Evolutionary conservation across 2,888 invertebrate genomes (phyloP).

Genomic region (Pristionchus maxplancki): DNA sequence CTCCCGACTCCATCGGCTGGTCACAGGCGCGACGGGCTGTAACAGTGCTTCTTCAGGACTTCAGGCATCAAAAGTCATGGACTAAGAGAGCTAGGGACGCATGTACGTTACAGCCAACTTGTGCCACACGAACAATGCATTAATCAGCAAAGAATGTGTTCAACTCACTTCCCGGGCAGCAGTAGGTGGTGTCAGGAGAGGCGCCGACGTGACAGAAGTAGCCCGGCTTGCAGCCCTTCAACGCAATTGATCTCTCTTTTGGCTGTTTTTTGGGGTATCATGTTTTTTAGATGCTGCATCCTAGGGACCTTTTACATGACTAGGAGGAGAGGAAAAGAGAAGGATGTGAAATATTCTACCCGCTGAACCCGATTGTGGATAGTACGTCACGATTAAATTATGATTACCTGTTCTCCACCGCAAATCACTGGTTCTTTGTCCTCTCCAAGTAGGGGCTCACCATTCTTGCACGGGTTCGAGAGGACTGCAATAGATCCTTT

Average conservation of each 20-base stretch:
- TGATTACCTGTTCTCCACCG: conserved; percentile 70
- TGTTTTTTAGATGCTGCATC: too few relatives aligned
- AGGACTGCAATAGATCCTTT: conserved; percentile 64
- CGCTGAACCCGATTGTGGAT: not conserved
- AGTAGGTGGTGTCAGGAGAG: conserved; percentile 75
- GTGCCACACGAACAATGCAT: too few relatives aligned
- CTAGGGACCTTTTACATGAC: too few relatives aligned
- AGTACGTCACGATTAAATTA: not conserved
- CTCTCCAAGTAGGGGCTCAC: conserved; percentile 71
- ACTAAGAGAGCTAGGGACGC: too few relatives aligned
- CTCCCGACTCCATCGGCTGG: conserved; percentile 64
- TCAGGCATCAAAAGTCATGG: too few relatives aligned
- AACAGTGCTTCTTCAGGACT: too few relatives aligned
- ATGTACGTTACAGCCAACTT: too few relatives aligned
- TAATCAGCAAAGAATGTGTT: not conserved
- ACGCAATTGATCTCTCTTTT: not conserved
- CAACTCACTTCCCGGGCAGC: conserved; percentile 75
- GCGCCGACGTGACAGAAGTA: conserved; percentile 77
- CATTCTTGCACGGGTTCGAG: conserved; percentile 74
- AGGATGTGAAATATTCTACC: too few relatives aligned
- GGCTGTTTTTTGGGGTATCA: too few relatives aligned
- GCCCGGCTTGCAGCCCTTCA: conserved; percentile 58
- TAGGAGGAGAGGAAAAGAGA: too few relatives aligned
- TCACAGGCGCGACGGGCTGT: conserved; percentile 57
- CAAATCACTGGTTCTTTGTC: conserved; percentile 74